Conservation (phyloP, 2,797 vertebrate species). For the Arremon aurantiirostris region DNA sequence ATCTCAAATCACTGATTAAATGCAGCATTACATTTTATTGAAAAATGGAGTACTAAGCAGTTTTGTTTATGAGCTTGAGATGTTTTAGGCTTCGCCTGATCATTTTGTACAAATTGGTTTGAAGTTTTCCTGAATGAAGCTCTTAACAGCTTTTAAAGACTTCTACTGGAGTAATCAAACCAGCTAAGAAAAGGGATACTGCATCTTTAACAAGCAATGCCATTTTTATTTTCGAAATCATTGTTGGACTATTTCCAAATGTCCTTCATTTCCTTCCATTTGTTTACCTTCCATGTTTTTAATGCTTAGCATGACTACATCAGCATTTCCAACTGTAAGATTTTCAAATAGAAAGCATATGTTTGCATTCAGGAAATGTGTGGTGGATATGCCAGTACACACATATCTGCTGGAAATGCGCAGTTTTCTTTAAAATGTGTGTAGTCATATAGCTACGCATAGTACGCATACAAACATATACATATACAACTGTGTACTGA, state of each 20-base stretch:
- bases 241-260: constrained; percentile 70
- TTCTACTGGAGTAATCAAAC: constrained; percentile 63
- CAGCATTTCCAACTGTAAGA: constrained; percentile 57
- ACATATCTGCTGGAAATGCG: constrained; percentile 52
- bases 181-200: constrained; percentile 80
- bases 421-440: constrained; percentile 9
- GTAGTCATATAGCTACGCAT: constrained; percentile 45
- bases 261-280: constrained; percentile 75
- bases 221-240: constrained; percentile 66
- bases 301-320: constrained; percentile 72
- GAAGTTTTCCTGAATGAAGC: constrained; percentile 53
- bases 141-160: constrained; percentile 47
- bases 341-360: constrained; percentile 54
- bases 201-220: constrained; percentile 75
- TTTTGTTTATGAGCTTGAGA: constrained; percentile 40
- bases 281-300: constrained; percentile 71
- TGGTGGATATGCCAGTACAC: constrained; percentile 50
- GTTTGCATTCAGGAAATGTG: constrained; percentile 69
- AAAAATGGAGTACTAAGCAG: constrained; percentile 38
- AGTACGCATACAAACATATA: constrained; percentile 52
- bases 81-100: constrained; percentile 54
- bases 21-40: constrained; percentile 35
- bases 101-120: constrained; percentile 62
- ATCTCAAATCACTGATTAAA: constrained; percentile 48
- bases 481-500: constrained; percentile 61